These are phyloP conservation scores for Zygothrica quintamaculata DNA, from an alignment of 2,888 invertebrate species.

Conservation along the genomic window DNA sequence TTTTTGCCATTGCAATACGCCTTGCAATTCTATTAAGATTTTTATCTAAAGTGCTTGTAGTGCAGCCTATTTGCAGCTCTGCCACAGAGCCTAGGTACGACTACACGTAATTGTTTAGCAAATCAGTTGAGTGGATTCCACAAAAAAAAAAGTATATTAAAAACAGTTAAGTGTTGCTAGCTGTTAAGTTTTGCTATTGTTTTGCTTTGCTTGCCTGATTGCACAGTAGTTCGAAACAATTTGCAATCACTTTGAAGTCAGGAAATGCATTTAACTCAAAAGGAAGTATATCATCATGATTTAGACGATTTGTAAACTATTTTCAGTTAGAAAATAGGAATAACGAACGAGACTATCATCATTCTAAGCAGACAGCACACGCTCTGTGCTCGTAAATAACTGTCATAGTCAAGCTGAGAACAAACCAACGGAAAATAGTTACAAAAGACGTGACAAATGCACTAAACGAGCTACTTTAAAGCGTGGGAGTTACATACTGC, in stretches of 20 bases:
- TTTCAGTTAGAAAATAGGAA: no score
- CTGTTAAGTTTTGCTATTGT: constrained; percentile 23
- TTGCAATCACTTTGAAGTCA: constrained; percentile 46
- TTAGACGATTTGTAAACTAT: no score
- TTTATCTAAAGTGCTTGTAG: constrained; percentile 79
- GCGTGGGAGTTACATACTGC: constrained; percentile 74
- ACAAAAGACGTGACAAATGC: constrained; percentile 78
- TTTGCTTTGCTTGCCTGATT: constrained; percentile 61
- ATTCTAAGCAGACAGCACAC: constrained; percentile 58
- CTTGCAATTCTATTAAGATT: constrained; percentile 82
- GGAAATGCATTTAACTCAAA: neutral
- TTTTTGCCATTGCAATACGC: constrained; percentile 71
- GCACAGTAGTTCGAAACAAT: constrained; percentile 78
- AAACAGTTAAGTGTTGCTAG: constrained; percentile 44
- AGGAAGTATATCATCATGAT: no score
- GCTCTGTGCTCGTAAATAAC: constrained; percentile 70
- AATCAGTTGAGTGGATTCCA: constrained; percentile 67
- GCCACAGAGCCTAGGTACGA: constrained; percentile 34
- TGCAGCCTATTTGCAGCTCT: constrained; percentile 72
- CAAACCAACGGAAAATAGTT: constrained; percentile 14
- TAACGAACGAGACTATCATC: constrained; percentile 23
- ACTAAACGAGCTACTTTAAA: constrained; percentile 72
- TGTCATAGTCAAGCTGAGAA: constrained; percentile 16
- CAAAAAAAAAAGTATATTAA: constrained; percentile 43
- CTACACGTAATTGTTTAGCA: constrained; percentile 77